Evolutionary conservation across 2,113 vertebrate genomes (phyloP).

Genomic region (Xyliphius kryptos): DNA sequence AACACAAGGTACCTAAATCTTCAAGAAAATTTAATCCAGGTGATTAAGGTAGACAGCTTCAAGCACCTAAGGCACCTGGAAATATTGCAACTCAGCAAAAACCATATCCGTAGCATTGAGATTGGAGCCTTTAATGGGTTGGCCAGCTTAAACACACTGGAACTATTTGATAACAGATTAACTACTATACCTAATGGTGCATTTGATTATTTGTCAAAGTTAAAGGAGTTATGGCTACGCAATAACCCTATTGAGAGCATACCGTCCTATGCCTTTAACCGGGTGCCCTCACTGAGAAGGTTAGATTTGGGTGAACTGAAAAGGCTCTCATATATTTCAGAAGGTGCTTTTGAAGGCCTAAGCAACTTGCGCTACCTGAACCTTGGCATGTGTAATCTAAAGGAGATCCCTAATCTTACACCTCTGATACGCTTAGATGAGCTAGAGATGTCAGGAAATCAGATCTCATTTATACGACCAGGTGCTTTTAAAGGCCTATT

Average conservation of each 20-base stretch:
- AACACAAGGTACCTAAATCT: constrained; percentile 96
- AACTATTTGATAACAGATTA: constrained; percentile 98
- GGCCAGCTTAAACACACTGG: constrained; percentile 95
- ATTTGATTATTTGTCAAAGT: constrained; percentile 97
- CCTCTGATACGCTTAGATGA: constrained; percentile 93
- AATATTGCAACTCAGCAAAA: constrained; percentile 95
- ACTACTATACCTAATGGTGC: constrained; percentile 97
- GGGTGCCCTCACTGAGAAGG: constrained; percentile 89
- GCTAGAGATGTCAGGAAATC: constrained; percentile 97
- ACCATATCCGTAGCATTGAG: constrained; percentile 97
- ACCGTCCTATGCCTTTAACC: constrained; percentile 98
- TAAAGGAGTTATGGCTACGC: constrained; percentile 96
- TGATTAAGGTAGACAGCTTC: constrained; percentile 99
- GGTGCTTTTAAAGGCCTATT: constrained; percentile 97
- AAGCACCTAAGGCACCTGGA: constrained; percentile 95
- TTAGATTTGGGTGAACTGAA: constrained; percentile 94
- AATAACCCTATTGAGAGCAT: constrained; percentile 98
- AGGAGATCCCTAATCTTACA: constrained; percentile 96
- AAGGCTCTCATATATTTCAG: constrained; percentile 95
- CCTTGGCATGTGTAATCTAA: constrained; percentile 98
- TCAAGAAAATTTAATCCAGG: constrained; percentile 97
- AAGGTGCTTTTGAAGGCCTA: constrained; percentile 98
- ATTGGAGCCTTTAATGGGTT: constrained; percentile 98
- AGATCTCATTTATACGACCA: constrained; percentile 83
- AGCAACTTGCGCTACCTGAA: constrained; percentile 98